Base-by-base conservation (phyloP, 2,113 vertebrate genomes). In the Syngnathus typhle region DNA sequence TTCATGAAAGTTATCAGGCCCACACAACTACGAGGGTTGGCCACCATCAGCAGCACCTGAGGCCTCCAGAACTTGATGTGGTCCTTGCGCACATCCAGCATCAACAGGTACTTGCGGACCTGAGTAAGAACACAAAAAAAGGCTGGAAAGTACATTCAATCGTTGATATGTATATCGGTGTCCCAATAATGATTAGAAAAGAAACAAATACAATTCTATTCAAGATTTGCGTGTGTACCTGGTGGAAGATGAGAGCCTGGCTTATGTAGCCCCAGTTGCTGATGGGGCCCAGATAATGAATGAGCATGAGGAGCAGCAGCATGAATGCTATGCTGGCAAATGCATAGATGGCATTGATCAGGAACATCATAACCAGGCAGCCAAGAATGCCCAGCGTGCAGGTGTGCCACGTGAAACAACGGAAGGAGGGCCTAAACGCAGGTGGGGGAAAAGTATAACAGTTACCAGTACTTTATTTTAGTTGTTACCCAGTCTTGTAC, bases 21-120 rank as follows among this genome's bases (percentile, higher is more conserved):
- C 41, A 92, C 68, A 0, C 91, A 93, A 23, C 89, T 85, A 37
- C 93, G 87, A 0, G 95, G 95, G 77, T 97, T 98, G 66, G 93
- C 92, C 65, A 98, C 94, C 89, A 98, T 93, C 63, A 98, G 89
- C 74, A 98, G 88, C 75, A 98, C 86, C 86, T 97, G 95, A 0
- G 94, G 94, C 68, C 95, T 89, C 96, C 95, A 98, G 85, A 98
- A 98, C 77, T 98, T 98, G 66, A 98, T 94, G 0, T 98, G 96
- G 61, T 98, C 96, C 80, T 98, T 98, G 4, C 94, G 91, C 16
- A 95, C 93, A 0, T 98, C 95, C 86, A 98, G 82, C 90, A 93
- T 91, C 78, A 98, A 88, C 72, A 98, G 84, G 79, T 98, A 98
- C 73, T 98, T 98, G 0, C 94, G 89, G 21, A 98, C 96, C 95